A percentile compares a stretch with the other conserved stretches of the same genome.
Evolutionary conservation across 2,113 vertebrate genomes (phyloP).

Genomic region (Cebus imitator): DNA sequence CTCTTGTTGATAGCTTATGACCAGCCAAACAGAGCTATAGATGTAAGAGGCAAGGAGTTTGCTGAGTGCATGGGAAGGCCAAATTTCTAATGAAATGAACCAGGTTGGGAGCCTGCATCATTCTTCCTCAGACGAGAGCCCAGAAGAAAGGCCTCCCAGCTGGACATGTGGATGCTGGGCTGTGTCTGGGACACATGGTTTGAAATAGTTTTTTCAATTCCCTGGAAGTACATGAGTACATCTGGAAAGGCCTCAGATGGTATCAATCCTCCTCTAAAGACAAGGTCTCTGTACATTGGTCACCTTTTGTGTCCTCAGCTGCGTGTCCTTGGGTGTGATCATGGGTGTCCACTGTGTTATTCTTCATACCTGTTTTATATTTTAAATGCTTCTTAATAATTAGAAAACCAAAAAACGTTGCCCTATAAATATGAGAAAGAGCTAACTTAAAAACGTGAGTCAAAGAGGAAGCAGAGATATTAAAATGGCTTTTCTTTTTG

Average conservation of each 20-base stretch:
- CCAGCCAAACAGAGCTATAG: background rate
- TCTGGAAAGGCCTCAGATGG: background rate
- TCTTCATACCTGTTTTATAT: background rate
- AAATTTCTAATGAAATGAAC: background rate
- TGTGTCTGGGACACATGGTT: background rate
- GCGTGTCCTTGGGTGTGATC: background rate
- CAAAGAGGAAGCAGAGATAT: slow-evolving; percentile 56
- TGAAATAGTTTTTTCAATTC: background rate
- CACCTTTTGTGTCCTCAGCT: background rate
- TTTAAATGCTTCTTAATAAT: slow-evolving; percentile 19
- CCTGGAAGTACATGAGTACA: background rate
- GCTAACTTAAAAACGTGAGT: background rate
- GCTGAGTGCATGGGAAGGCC: background rate
- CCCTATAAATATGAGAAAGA: background rate
- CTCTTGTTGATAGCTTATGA: background rate
- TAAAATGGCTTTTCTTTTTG: slow-evolving; percentile 47
- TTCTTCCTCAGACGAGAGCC: background rate
- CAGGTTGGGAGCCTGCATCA: background rate
- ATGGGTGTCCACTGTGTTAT: background rate
- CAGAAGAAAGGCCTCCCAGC: background rate
- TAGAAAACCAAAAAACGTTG: background rate
- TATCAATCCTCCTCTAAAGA: background rate
- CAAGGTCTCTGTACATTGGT: background rate
- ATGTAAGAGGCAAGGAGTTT: background rate
- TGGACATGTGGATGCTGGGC: accelerated